Evolutionary conservation across 2,888 invertebrate genomes (phyloP), one percentile per base, ranked within the genome.

Genomic region (Caenorhabditis plicata): DNA sequence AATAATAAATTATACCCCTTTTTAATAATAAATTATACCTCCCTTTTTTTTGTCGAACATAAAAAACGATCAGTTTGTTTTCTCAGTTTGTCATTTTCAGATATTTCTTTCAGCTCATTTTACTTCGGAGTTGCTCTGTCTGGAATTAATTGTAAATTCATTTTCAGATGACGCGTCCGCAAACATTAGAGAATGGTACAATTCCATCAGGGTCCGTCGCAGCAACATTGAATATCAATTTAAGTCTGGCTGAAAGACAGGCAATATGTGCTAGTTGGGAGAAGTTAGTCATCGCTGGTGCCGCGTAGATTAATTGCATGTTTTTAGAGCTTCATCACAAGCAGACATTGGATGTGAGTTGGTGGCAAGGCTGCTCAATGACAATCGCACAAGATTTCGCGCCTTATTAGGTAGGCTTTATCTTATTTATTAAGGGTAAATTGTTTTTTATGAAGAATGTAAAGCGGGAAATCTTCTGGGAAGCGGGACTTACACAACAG

Each of bases 341-440:
- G 43, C 54, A 0, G 62, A 66, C 41, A 55, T 66, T 15, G 66
- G 66, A 9, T 58, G 58, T 19, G 66, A 66, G 39, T 44, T 66
- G 1, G 53, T 62, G 22, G 56, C 58, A 22, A 26, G 66, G 35
- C 47, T 66, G 3, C 48, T 66, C 19, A 66, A 66, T 26, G 66
- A 66, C 43, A 66, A 60, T 43, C 40, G 66, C 46, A 62, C 62
- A 27, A 48, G 56, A 0, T 66, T 66, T 36, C 40, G 62, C 13
- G 58, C 61, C 15, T 48, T 66, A 19, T 35, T 66, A 13, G 66
- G 61, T 61, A 43, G n/a, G 19, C 31, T 15, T 40, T n/a, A 7
- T 5, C 22, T n/a, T 7, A 3, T 9, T n/a, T 13, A n/a, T 2
- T 23, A 29, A 25, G n/a, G 13, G 20, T 23, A 8, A 35, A 13